Evolutionary conservation across 2,888 invertebrate genomes (phyloP).

Genomic region (Andrena fulva): DNA sequence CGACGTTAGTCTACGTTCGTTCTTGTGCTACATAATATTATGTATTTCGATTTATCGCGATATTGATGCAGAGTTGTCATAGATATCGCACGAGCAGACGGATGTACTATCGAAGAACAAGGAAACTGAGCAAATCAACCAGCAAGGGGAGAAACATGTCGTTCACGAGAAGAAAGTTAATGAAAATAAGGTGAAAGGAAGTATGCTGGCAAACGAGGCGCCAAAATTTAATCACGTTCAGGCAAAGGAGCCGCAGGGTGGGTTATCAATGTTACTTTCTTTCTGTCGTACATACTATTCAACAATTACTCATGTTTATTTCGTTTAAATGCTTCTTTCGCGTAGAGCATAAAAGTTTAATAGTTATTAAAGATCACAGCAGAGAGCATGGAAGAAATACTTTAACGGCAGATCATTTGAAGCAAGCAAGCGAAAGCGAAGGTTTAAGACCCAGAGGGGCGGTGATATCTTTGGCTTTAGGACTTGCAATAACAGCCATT

Average conservation of each 20-base stretch:
- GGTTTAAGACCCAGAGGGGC: slow-evolving; percentile 90
- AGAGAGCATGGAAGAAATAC: slow-evolving; percentile 59
- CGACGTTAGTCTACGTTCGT: slow-evolving; percentile 64
- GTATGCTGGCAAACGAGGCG: slow-evolving; percentile 21
- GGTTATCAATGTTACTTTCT: not conserved
- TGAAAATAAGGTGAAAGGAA: slow-evolving; percentile 44
- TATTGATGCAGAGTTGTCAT: not conserved
- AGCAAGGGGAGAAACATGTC: slow-evolving; percentile 33
- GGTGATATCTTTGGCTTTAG: slow-evolving; percentile 91
- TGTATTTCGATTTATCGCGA: not conserved
- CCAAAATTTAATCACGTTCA: slow-evolving; percentile 49
- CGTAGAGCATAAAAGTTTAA: slow-evolving; percentile 63
- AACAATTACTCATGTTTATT: slow-evolving; percentile 1
- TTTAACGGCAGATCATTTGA: slow-evolving; percentile 77
- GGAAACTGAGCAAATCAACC: slow-evolving; percentile 27
- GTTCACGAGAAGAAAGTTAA: slow-evolving; percentile 37
- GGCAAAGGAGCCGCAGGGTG: slow-evolving; percentile 61
- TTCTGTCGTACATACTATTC: not conserved
- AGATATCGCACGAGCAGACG: slow-evolving; percentile 61
- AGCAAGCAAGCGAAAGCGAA: slow-evolving; percentile 74
- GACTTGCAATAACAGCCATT: slow-evolving; percentile 92
- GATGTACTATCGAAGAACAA: slow-evolving; percentile 29
- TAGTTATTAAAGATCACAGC: slow-evolving; percentile 60
- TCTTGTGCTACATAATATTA: too few relatives aligned
- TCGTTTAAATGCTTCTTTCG: not conserved